Percentiles rank a stretch among this genome's conserved stretches.
Conservation (phyloP, 2,888 invertebrate species). For the Heteromyza rotundicornis region DNA sequence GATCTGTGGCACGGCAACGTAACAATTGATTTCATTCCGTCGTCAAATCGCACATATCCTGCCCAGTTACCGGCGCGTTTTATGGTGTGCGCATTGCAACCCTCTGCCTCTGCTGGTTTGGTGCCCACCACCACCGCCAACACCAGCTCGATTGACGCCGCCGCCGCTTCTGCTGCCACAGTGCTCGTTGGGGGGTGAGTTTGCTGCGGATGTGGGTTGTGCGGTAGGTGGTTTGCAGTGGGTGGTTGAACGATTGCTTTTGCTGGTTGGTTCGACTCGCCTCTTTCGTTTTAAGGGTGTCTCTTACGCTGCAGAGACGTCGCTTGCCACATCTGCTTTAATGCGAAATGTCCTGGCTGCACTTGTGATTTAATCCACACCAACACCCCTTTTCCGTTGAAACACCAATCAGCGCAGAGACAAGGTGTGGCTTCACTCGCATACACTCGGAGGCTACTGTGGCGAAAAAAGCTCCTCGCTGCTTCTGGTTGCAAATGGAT, state of each 20-base stretch:
- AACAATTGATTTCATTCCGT: constrained; percentile 63
- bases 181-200: constrained; percentile 33
- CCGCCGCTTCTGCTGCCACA: constrained; percentile 17
- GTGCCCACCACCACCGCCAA: constrained; percentile 10
- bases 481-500: constrained; percentile 34
- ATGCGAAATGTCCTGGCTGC: constrained; percentile 45
- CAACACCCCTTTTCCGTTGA: constrained; percentile 55
- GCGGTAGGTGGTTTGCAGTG: constrained; percentile 23
- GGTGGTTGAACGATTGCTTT: constrained; percentile 24
- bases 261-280: constrained; percentile 25
- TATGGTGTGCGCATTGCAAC: not conserved
- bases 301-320: constrained; percentile 24
- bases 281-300: constrained; percentile 26
- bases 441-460: constrained; percentile 17
- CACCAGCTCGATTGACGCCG: constrained; percentile 3
- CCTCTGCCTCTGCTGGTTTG: not conserved
- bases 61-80: constrained; percentile 46
- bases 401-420: constrained; percentile 59
- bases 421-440: constrained; percentile 54
- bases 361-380: constrained; percentile 54
- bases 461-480: constrained; percentile 14
- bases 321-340: constrained; percentile 37
- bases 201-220: constrained; percentile 23
- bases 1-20: constrained; percentile 63
- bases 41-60: constrained; percentile 62